These are phyloP conservation scores for Echiichthys vipera DNA, from an alignment of 2,797 vertebrate genomes.

Conservation along the genomic window DNA sequence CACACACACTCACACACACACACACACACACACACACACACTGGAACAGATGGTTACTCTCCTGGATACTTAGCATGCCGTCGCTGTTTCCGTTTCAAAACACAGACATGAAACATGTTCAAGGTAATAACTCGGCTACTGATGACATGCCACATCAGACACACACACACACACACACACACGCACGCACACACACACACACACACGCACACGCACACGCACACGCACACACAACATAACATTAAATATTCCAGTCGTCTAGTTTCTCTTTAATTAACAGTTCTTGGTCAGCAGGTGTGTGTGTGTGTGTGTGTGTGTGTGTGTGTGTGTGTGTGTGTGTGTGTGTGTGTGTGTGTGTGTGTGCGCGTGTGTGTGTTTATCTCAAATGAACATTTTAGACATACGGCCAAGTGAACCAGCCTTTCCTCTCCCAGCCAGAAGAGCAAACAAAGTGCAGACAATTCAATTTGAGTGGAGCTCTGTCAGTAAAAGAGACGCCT, in stretches of 20 bases:
- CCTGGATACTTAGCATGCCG: constrained; percentile 32
- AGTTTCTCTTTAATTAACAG: constrained; percentile 37
- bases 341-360: too few relatives aligned
- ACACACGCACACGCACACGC: constrained; percentile 8
- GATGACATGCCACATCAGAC: constrained; percentile 39
- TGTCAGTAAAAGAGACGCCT: not conserved
- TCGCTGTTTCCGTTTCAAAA: constrained; percentile 30
- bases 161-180: constrained; percentile 17
- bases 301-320: constrained; percentile 7
- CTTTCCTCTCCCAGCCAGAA: not conserved
- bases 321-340: constrained; percentile 6
- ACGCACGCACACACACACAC: constrained; percentile 2
- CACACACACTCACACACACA: constrained; percentile 4
- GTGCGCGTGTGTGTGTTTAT: too few relatives aligned
- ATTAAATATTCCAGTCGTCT: constrained; percentile 18
- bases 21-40: constrained; percentile 4
- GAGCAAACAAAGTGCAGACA: not conserved
- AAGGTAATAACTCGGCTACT: constrained; percentile 43
- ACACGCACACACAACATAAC: not conserved
- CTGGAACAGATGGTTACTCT: constrained; percentile 55
- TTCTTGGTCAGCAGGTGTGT: constrained; percentile 8
- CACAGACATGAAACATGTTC: constrained; percentile 35
- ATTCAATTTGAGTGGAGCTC: not conserved
- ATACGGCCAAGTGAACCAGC: too few relatives aligned
- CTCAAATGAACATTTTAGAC: too few relatives aligned